Percentiles rank a stretch among this genome's conserved stretches.
These are phyloP conservation scores for Trogon surrucura DNA, from an alignment of 2,113 vertebrate species.

Conservation along the genomic window DNA sequence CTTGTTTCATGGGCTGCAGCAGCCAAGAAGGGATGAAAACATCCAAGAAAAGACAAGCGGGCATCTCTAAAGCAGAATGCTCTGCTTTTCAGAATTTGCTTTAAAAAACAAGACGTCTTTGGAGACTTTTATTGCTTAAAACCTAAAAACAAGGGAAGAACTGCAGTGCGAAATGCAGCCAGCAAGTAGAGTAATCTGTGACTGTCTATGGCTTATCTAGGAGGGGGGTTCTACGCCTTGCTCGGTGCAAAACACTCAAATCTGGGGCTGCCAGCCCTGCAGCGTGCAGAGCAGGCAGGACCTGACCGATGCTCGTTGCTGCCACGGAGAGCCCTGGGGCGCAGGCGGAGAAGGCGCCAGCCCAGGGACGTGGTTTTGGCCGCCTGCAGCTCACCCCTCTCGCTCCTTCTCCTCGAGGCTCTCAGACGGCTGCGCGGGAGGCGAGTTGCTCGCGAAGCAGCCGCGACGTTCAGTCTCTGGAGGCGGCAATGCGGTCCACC, in stretches of 20 bases:
- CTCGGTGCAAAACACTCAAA: background rate
- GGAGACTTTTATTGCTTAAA: constrained; percentile 13
- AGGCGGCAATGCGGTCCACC: constrained; percentile 33
- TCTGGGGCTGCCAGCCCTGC: background rate
- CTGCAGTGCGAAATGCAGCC: background rate
- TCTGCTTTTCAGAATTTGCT: background rate
- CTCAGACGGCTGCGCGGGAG: accelerated
- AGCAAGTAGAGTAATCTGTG: background rate
- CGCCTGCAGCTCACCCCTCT: background rate
- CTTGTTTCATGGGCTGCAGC: background rate
- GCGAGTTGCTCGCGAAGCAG: background rate
- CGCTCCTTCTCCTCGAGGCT: background rate
- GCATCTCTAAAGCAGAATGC: background rate
- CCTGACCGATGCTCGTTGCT: accelerated
- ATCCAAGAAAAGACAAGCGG: background rate
- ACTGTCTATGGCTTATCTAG: accelerated
- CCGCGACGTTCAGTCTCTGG: background rate
- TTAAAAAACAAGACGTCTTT: background rate
- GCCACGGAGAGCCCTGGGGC: accelerated
- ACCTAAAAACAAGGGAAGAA: background rate
- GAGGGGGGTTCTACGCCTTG: background rate
- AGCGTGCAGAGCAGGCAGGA: background rate
- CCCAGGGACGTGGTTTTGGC: background rate
- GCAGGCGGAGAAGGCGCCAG: background rate
- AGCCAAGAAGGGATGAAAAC: background rate